A percentile compares a stretch with the other conserved stretches of the same genome.
Conservation (phyloP, 2,888 invertebrate genomes). For the Argyresthia goedartella region DNA sequence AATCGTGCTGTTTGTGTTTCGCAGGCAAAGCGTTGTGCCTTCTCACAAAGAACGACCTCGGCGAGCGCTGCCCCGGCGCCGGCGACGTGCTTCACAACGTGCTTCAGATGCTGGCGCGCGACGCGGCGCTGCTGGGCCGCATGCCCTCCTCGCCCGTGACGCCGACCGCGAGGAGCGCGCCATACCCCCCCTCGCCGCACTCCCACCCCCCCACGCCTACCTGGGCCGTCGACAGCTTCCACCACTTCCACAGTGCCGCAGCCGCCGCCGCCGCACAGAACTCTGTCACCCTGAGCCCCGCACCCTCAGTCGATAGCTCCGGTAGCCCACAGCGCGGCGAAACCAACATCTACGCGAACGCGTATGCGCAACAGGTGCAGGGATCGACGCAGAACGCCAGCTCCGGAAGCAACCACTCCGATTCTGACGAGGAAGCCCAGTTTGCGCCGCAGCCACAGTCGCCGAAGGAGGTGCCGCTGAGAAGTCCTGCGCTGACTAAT, state of each 20-base stretch:
- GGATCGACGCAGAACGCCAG: conserved; percentile 59
- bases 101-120: conserved; percentile 86
- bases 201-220: conserved; percentile 86
- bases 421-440: conserved; percentile 83
- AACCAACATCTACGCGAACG: conserved; percentile 43
- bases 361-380: conserved; percentile 48
- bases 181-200: conserved; percentile 83
- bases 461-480: conserved; percentile 56
- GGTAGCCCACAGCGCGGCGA: conserved; percentile 87
- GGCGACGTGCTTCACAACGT: conserved; percentile 96
- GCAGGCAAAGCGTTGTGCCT: conserved; percentile 92
- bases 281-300: conserved; percentile 91
- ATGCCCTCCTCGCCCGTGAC: conserved; percentile 87
- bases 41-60: conserved; percentile 89
- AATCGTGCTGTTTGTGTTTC: conserved; percentile 15
- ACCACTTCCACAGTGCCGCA: conserved; percentile 77
- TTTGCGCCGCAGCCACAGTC: conserved; percentile 74
- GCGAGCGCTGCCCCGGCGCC: conserved; percentile 91
- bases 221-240: conserved; percentile 74
- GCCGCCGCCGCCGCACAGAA: conserved; percentile 73
- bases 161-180: conserved; percentile 79
- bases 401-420: conserved; percentile 82
- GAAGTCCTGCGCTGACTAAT: conserved; percentile 49
- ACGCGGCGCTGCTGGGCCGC: conserved; percentile 82
- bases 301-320: conserved; percentile 90